A percentile compares a stretch with the other conserved stretches of the same genome.
phyloP scores from a whole-genome alignment of 2,888 invertebrate genomes.

The Tachina fera region DNA sequence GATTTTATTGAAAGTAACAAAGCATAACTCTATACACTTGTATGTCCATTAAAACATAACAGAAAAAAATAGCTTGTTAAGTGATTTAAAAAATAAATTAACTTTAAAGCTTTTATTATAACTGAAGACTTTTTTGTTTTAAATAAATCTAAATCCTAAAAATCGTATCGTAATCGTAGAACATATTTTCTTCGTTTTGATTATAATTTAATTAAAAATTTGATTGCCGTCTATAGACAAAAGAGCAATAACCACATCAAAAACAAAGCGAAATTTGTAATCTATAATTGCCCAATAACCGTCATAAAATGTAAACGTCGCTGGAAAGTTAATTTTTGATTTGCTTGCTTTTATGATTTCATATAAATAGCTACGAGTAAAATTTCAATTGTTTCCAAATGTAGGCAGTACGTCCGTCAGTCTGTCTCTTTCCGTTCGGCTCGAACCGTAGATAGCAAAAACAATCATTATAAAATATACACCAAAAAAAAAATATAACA shows the following conservation, averaged over 20 bases:
- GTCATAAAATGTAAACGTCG: conserved; percentile 37
- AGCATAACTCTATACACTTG: conserved; percentile 1
- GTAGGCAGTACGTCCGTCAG: background rate
- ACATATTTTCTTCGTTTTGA: conserved; percentile 36
- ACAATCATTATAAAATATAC: conserved; percentile 17
- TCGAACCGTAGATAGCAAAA: conserved; percentile 6
- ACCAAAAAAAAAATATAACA: background rate
- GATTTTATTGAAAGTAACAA: conserved; percentile 20
- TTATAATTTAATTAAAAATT: conserved; percentile 38
- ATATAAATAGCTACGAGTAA: background rate
- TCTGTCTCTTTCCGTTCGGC: background rate
- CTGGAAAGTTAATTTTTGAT: conserved; percentile 51
- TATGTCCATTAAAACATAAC: background rate
- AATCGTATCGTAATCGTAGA: no score
- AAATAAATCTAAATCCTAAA: no score
- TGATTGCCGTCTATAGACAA: conserved; percentile 44
- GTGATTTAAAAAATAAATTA: background rate
- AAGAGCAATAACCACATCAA: conserved; percentile 8
- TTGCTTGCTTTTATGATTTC: conserved; percentile 35
- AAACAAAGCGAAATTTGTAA: conserved; percentile 29
- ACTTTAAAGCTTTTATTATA: background rate
- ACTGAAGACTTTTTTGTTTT: background rate
- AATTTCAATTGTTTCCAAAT: conserved; percentile 35
- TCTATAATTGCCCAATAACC: conserved; percentile 56
- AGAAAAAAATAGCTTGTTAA: background rate